Evolutionary conservation across 2,888 invertebrate genomes (phyloP), one percentile per base, ranked within the genome.

Genomic region (Pammene aurita): DNA sequence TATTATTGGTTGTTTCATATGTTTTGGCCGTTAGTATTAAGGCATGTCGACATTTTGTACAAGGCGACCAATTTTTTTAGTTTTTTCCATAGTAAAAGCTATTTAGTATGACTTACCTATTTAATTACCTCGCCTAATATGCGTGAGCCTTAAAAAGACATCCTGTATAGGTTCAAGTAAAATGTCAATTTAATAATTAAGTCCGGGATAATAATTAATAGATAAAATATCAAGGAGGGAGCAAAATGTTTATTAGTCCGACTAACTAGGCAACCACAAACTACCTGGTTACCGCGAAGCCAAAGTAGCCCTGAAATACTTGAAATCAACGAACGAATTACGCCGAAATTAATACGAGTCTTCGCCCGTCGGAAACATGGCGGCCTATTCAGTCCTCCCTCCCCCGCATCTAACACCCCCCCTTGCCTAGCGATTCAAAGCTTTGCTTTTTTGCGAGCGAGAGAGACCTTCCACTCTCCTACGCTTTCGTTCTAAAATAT

Each of bases 391-490:
- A 73, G 69, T 74, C 74, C 71, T 73, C 73, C 76, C 79, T 26
- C 77, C 80, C 76, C 80, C 76, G 76, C 75, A 75, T 85, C 86
- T 86, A 85, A 78, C 79, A 71, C 82, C 66, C 78, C 80, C 82
- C 82, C 79, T 77, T 76, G 80, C 77, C 80, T 80, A 77, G 76
- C 73, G 75, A 76, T 69, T 69, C 69, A 83, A 77, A 81, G 83
- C 83, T 83, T 54, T 83, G 90, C 90, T 91, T 92, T 92, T 92
- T 92, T 92, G 92, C 87, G 91, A 92, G 92, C 86, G 92, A 92
- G 83, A 87, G 90, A 92, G 92, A 92, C 90, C 83, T 87, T 89
- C 86, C 84, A 85, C 82, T 86, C 86, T 84, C 87, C 82, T 88
- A 86, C 85, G 88, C 86, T 89, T 90, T 90, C 89, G 85, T 89